Percentiles rank a stretch among this genome's conserved stretches.
These are phyloP conservation scores for Nasonia longicornis DNA, from an alignment of 1,140 invertebrate genomes.

Conservation along the genomic window DNA sequence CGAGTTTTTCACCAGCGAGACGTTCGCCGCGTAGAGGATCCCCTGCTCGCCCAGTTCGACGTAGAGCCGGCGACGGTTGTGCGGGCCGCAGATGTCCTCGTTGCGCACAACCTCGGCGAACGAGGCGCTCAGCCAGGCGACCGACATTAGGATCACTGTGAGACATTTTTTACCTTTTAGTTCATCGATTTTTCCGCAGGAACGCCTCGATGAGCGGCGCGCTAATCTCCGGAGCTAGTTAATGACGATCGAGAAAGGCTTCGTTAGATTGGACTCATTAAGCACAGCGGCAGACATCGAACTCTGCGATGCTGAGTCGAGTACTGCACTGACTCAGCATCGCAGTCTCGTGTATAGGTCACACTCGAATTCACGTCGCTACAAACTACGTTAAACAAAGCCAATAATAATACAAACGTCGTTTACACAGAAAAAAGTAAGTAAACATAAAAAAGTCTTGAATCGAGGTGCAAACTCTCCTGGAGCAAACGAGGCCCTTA, in stretches of 20 bases:
- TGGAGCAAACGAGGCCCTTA: not conserved
- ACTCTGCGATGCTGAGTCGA: too few species aligned
- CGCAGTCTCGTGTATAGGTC: too few species aligned
- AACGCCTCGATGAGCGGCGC: not conserved
- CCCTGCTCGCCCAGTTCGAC: slow-evolving; percentile 74
- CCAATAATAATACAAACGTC: not conserved
- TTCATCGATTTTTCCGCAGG: not conserved
- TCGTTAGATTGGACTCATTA: too few species aligned
- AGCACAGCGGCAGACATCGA: too few species aligned
- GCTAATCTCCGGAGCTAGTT: not conserved
- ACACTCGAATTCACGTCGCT: too few species aligned
- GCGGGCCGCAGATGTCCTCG: slow-evolving; percentile 73
- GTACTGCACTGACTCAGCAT: too few species aligned
- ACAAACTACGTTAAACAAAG: not conserved
- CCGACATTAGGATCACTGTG: slow-evolving; percentile 50
- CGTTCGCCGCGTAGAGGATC: slow-evolving; percentile 71
- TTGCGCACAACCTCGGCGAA: slow-evolving; percentile 60
- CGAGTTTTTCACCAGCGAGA: slow-evolving; percentile 63
- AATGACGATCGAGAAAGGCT: too few species aligned
- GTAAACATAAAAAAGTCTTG: slow-evolving; percentile 33
- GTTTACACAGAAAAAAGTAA: not conserved
- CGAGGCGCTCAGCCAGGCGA: slow-evolving; percentile 46
- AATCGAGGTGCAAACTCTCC: not conserved
- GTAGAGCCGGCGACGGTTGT: slow-evolving; percentile 73
- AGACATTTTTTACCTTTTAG: not conserved